A percentile compares a stretch with the other conserved stretches of the same genome.
Evolutionary conservation across 2,113 vertebrate species (phyloP).

Genomic region (Tamias sibiricus): DNA sequence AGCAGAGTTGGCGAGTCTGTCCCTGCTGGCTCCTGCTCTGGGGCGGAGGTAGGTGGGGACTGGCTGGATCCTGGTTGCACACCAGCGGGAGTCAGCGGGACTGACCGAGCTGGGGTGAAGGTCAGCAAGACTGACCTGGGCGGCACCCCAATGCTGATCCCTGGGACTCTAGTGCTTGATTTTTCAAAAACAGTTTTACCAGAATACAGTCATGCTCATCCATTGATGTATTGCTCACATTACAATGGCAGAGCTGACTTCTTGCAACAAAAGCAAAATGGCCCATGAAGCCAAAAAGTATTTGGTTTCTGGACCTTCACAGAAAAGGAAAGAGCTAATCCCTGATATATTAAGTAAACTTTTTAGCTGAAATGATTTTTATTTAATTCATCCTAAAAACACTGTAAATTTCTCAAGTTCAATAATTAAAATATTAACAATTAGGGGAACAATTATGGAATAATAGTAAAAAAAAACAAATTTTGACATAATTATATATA

Average conservation of each 20-base stretch:
- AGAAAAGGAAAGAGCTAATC: neutral
- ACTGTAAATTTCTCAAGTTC: neutral
- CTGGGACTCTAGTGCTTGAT: too few relatives aligned
- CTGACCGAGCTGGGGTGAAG: too few relatives aligned
- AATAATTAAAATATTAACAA: neutral
- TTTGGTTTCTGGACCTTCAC: constrained; percentile 24
- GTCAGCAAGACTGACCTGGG: too few relatives aligned
- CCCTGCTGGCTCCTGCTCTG: too few relatives aligned
- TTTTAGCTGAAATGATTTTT: neutral
- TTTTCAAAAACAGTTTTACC: neutral
- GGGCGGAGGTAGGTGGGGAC: too few relatives aligned
- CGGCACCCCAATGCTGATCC: too few relatives aligned
- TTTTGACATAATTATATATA: neutral
- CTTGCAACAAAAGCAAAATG: neutral
- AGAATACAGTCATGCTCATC: neutral
- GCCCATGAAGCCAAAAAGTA: neutral
- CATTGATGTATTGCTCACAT: neutral
- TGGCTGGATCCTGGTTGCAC: too few relatives aligned
- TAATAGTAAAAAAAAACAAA: constrained; percentile 25
- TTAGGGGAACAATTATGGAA: neutral
- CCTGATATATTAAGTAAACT: neutral
- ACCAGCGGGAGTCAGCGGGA: too few relatives aligned
- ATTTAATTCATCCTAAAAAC: constrained; percentile 41
- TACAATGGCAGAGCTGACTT: neutral
- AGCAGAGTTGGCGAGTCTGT: too few relatives aligned